Evolutionary conservation across 2,113 vertebrate species (phyloP).

Genomic region (Myotis brandtii): DNA sequence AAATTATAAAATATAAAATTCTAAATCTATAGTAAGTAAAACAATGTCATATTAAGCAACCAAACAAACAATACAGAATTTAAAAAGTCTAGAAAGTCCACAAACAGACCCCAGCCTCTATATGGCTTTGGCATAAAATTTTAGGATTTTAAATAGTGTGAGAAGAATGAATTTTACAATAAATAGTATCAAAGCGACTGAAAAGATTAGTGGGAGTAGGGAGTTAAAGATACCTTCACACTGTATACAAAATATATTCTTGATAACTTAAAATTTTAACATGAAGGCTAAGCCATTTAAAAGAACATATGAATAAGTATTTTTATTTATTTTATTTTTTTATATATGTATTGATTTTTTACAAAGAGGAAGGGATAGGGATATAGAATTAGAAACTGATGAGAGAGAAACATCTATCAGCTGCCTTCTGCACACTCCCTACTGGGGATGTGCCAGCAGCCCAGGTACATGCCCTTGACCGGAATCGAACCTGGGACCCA

Average conservation of each 20-base stretch:
- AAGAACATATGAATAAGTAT: not conserved
- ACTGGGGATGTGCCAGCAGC: too few species aligned
- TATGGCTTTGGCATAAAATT: not conserved
- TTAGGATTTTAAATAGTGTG: conserved; percentile 25
- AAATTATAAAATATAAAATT: conserved; percentile 45
- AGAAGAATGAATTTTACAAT: conserved; percentile 35
- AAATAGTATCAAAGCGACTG: not conserved
- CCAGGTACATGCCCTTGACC: too few species aligned
- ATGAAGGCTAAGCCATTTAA: conserved; percentile 45
- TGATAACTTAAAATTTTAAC: conserved; percentile 25
- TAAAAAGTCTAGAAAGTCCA: not conserved
- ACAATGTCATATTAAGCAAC: not conserved
- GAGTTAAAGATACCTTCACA: not conserved
- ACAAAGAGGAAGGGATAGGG: too few species aligned
- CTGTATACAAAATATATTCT: not conserved
- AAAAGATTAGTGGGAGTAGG: not conserved
- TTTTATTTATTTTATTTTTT: not conserved
- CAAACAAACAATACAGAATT: conserved; percentile 20
- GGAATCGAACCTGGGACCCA: too few species aligned
- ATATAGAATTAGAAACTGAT: too few species aligned
- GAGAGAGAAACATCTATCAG: too few species aligned
- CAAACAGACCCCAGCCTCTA: not conserved
- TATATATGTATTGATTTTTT: too few species aligned
- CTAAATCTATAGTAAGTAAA: not conserved
- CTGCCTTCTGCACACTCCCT: too few species aligned